A percentile compares a stretch with the other conserved stretches of the same genome.
phyloP scores from a whole-genome alignment of 2,797 vertebrate genomes.

The Gila robusta region DNA sequence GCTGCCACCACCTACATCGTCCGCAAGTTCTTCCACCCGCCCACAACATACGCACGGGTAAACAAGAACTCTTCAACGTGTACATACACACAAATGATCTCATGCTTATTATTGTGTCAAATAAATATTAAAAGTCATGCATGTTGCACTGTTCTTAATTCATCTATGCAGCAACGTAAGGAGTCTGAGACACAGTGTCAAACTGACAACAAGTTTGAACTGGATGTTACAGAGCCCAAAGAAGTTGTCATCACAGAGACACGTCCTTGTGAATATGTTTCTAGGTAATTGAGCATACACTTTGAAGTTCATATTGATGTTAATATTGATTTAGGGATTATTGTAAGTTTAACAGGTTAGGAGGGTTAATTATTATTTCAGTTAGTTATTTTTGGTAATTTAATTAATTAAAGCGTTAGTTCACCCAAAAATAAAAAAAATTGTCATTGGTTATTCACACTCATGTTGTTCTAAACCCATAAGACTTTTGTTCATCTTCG shows the following conservation, averaged over 20 bases:
- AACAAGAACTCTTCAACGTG: not conserved
- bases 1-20: conserved; percentile 93
- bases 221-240: conserved; percentile 82
- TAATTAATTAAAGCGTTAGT: not conserved
- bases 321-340: not conserved
- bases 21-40: conserved; percentile 93
- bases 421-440: not conserved
- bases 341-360: not conserved
- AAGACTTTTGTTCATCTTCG: not conserved
- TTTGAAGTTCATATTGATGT: not conserved
- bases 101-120: not conserved
- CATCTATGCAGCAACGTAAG: conserved; percentile 85
- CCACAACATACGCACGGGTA: conserved; percentile 82
- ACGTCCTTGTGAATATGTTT: conserved; percentile 89
- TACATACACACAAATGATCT: not conserved
- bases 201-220: conserved; percentile 92
- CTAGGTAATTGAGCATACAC: conserved; percentile 78
- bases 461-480: not conserved
- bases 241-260: conserved; percentile 82
- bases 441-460: not conserved
- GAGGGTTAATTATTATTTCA: not conserved
- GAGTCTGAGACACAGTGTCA: conserved; percentile 98
- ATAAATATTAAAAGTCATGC: not conserved
- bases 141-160: not conserved
- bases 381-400: not conserved